phyloP scores from a whole-genome alignment of 2,888 invertebrate species.

The Charanyca ferruginea region DNA sequence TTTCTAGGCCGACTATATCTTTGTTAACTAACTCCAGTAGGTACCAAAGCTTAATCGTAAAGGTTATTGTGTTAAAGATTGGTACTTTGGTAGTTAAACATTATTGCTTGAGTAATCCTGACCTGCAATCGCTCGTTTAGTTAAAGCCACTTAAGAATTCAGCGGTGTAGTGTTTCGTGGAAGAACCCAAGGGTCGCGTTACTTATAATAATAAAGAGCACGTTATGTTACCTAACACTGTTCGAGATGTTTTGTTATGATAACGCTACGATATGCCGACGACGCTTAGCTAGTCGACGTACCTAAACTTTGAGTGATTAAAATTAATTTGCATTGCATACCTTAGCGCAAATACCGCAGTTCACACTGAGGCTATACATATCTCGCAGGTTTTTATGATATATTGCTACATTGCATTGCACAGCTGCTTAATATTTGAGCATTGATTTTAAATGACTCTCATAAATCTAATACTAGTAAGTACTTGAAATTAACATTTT shows the following conservation, averaged over 20 bases:
- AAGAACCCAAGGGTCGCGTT: constrained; percentile 72
- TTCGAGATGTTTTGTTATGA: constrained; percentile 57
- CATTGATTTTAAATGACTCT: neutral
- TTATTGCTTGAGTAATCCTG: constrained; percentile 57
- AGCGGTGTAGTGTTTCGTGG: constrained; percentile 75
- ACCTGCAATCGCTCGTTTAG: constrained; percentile 67
- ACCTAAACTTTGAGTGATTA: constrained; percentile 52
- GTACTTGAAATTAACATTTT: neutral
- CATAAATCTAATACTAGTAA: neutral
- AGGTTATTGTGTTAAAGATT: constrained; percentile 42
- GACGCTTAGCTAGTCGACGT: constrained; percentile 15
- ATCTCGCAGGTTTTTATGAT: constrained; percentile 24
- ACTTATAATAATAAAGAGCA: constrained; percentile 67
- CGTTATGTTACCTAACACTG: constrained; percentile 50
- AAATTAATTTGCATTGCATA: constrained; percentile 43
- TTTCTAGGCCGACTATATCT: constrained; percentile 17
- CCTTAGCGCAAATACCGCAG: constrained; percentile 20
- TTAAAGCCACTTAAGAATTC: constrained; percentile 75
- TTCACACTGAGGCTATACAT: constrained; percentile 37
- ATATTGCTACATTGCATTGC: constrained; percentile 9
- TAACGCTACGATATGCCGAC: constrained; percentile 32
- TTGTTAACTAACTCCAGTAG: constrained; percentile 12
- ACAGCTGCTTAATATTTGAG: constrained; percentile 9
- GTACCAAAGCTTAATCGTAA: constrained; percentile 36
- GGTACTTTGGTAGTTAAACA: constrained; percentile 36